phyloP scores from a whole-genome alignment of 2,888 invertebrate species.

The Cyclophora punctaria region DNA sequence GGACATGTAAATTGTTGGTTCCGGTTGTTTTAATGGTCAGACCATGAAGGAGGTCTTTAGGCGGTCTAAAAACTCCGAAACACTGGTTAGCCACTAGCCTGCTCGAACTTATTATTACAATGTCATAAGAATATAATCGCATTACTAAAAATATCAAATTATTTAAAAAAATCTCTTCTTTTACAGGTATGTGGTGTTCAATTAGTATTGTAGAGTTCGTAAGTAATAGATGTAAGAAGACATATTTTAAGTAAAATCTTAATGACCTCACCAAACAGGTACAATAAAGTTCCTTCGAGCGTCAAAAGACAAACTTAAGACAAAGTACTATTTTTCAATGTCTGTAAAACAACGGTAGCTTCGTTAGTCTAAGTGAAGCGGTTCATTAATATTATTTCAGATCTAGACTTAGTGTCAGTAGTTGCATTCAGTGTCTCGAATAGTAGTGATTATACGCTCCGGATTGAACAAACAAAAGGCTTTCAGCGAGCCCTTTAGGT shows the following conservation, averaged over 20 bases:
- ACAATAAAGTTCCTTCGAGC: constrained; percentile 26
- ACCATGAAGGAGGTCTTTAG: no score
- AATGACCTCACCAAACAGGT: not conserved
- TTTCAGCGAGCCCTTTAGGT: constrained; percentile 19
- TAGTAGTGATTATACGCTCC: constrained; percentile 3
- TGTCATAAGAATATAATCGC: constrained; percentile 9
- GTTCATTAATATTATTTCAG: constrained; percentile 36
- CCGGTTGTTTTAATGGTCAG: no score
- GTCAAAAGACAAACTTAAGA: constrained; percentile 43
- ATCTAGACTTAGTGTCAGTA: constrained; percentile 31
- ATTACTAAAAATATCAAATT: not conserved
- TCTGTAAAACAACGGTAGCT: constrained; percentile 20
- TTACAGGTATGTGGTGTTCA: constrained; percentile 64
- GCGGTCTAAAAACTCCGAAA: no score
- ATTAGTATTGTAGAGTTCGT: constrained; percentile 58
- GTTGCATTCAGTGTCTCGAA: not conserved
- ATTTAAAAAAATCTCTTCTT: constrained; percentile 19
- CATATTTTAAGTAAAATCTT: no score
- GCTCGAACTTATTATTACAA: constrained; percentile 27
- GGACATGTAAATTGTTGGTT: no score
- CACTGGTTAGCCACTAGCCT: no score
- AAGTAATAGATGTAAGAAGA: constrained; percentile 40
- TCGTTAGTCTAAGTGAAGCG: constrained; percentile 25
- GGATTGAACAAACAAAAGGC: constrained; percentile 19
- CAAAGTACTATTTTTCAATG: constrained; percentile 27